Base-by-base conservation (phyloP, 2,113 vertebrate species). In the Perognathus longimembris region DNA sequence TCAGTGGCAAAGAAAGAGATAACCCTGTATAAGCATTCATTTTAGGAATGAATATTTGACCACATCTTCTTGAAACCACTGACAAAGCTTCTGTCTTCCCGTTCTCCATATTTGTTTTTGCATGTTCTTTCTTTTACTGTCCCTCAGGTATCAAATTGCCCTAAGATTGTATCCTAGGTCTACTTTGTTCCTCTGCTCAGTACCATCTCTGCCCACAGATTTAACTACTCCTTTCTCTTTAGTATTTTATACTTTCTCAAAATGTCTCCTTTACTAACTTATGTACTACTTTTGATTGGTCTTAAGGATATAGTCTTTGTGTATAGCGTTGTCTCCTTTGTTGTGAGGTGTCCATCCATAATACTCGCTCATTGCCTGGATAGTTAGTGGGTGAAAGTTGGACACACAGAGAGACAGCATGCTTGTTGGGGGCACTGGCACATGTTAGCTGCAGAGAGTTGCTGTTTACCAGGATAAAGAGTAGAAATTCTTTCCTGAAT, bases 331-430 rank as follows among this genome's bases (percentile, higher is more conserved):
- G 24, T 70, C 40, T 38, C 21, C 7, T 7, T 70, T 78, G 40
- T 54, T 34, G 11, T 26, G 22, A 21, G 83, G 21, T 66, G 17
- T 21, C 38, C 83, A 36, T 34, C 3, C 22, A 34, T 0, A 34
- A 63, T 1, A 34, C 36, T 20, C 10, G 26, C 21, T 71, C 34
- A 32, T 0, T 71, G 9, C 10, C 2, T 67, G n/a, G 36, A 45
- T 38, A 42, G 70, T n/a, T 9, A 30, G 21, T 45, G 18, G 26
- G 40, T 11, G 45, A 26, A n/a, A 26, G 38, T 92, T 74, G 30
- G 15, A 61, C 7, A 77, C 6, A 0, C 1, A 6, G 32, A 5
- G 21, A 42, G 22, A 38, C 12, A 20, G 0, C 50, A 18, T 40
- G 18, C 71, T 21, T 3, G 2, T 67, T 61, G 40, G 6, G 17